phyloP scores from a whole-genome alignment of 92 coral and sea anemone species.

The Porites lobata region DNA sequence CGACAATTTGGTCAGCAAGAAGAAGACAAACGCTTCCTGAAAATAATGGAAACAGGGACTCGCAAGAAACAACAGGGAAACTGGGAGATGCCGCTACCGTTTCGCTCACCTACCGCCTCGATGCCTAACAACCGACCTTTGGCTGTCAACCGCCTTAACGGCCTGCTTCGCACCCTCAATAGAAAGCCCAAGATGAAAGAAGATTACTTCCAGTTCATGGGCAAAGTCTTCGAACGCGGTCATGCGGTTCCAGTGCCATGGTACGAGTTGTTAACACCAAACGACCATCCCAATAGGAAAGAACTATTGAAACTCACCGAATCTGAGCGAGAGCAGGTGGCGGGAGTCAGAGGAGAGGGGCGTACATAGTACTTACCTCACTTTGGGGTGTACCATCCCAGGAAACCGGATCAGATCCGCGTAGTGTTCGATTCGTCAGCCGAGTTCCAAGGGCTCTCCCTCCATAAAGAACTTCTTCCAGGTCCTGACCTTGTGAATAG shows the following conservation, averaged over 20 bases:
- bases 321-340: not conserved
- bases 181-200: slow-evolving; percentile 26
- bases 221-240: slow-evolving; percentile 34
- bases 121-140: slow-evolving; percentile 15
- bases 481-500: slow-evolving; percentile 17
- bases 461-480: slow-evolving; percentile 27
- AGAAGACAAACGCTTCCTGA: not conserved
- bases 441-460: slow-evolving; percentile 15
- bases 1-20: not conserved
- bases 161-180: slow-evolving; percentile 12
- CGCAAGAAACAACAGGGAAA: slow-evolving; percentile 23
- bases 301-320: not conserved
- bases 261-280: not conserved
- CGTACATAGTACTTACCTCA: slow-evolving; percentile 32
- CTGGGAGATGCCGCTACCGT: slow-evolving; percentile 52
- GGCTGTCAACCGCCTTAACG: not conserved
- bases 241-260: not conserved
- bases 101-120: slow-evolving; percentile 10
- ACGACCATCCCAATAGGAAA: not conserved
- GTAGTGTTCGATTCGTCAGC: slow-evolving; percentile 36
- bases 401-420: slow-evolving; percentile 33
- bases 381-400: slow-evolving; percentile 38
- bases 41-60: too few relatives aligned
- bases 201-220: slow-evolving; percentile 29
- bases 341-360: not conserved